Percentiles rank a stretch among this genome's conserved stretches.
These are phyloP conservation scores for Sterrhoptilus dennistouni DNA, from an alignment of 2,113 vertebrate species.

Conservation along the genomic window DNA sequence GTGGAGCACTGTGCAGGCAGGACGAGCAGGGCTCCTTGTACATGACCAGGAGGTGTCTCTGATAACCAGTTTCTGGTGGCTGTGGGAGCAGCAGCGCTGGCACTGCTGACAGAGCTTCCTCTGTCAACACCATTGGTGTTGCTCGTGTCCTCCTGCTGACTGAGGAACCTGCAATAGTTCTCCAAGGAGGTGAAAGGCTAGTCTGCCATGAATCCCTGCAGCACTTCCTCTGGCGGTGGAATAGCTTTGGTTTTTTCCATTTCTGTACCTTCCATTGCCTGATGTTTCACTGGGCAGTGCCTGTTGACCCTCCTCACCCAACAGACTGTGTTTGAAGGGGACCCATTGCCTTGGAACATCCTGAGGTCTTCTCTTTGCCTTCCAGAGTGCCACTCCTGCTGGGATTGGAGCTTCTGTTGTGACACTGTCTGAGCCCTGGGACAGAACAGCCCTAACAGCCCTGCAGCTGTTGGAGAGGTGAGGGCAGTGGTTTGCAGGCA, in stretches of 20 bases:
- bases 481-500: not conserved
- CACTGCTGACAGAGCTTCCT: not conserved
- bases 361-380: not conserved
- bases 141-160: not conserved
- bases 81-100: not conserved
- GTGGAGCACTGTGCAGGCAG: rapidly evolving
- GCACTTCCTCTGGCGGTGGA: rapidly evolving
- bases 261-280: not conserved
- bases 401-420: not conserved
- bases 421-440: not conserved
- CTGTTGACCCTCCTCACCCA: rapidly evolving
- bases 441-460: not conserved
- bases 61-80: not conserved
- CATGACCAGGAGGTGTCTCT: not conserved
- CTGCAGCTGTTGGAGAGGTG: not conserved
- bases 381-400: not conserved
- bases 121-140: not conserved
- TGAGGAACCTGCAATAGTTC: not conserved
- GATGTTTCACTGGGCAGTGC: not conserved
- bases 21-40: not conserved
- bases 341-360: not conserved
- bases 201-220: rapidly evolving
- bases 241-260: not conserved
- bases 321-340: not conserved
- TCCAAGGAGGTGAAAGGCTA: not conserved